phyloP scores from a whole-genome alignment of 2,888 invertebrate genomes.

The Polymixis lichenea region DNA sequence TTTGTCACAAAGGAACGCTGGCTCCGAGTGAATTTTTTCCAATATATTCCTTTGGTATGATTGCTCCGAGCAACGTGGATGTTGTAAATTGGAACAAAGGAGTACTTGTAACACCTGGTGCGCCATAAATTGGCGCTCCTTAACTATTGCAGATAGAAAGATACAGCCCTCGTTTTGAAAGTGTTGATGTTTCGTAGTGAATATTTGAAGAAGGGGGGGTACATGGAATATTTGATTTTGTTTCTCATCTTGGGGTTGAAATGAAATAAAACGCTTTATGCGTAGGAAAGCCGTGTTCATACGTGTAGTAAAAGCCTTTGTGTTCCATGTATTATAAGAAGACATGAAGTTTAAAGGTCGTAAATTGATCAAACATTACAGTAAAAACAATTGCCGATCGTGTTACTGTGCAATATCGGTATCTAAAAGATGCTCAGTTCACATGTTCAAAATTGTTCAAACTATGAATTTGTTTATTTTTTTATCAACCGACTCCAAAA shows the following conservation, averaged over 20 bases:
- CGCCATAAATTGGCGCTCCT: slow-evolving; percentile 46
- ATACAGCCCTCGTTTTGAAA: slow-evolving; percentile 14
- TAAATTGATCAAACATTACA: neutral
- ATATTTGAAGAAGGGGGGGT: slow-evolving; percentile 19
- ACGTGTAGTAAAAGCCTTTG: neutral
- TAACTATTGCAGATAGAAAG: slow-evolving; percentile 32
- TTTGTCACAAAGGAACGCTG: slow-evolving; percentile 51
- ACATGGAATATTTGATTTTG: neutral
- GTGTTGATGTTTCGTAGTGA: slow-evolving; percentile 24
- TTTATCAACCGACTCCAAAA: too few relatives aligned
- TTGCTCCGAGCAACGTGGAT: slow-evolving; percentile 47
- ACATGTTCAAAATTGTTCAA: neutral
- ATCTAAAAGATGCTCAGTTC: too few relatives aligned
- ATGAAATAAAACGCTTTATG: neutral
- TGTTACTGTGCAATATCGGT: neutral
- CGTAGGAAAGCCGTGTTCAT: neutral
- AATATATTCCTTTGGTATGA: slow-evolving; percentile 56
- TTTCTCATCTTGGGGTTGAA: neutral
- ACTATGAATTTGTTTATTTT: too few relatives aligned
- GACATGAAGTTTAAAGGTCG: neutral
- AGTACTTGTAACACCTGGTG: slow-evolving; percentile 50
- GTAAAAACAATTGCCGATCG: neutral
- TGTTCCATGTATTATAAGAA: neutral
- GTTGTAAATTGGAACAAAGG: slow-evolving; percentile 58
- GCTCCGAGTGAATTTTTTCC: slow-evolving; percentile 46